Evolutionary conservation across 2,113 vertebrate genomes (phyloP).

Genomic region (Hemiprocne comata): DNA sequence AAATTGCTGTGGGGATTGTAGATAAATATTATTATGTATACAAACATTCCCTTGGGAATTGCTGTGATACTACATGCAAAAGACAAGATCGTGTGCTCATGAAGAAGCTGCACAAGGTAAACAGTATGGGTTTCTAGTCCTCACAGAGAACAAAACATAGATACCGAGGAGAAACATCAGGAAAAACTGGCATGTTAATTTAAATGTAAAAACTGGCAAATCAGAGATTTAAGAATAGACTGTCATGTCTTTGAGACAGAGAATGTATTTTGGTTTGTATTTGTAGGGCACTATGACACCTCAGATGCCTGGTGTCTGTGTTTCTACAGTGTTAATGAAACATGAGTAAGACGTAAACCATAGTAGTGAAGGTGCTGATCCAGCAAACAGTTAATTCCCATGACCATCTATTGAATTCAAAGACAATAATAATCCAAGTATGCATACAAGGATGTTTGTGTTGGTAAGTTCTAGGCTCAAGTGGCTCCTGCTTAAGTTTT

Average conservation of each 20-base stretch:
- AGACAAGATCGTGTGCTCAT: neutral
- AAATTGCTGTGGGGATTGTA: neutral
- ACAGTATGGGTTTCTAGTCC: neutral
- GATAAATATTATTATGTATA: slow-evolving; percentile 26
- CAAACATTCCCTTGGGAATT: slow-evolving; percentile 49
- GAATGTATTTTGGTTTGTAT: neutral
- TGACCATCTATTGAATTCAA: neutral
- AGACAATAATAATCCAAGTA: slow-evolving; percentile 21
- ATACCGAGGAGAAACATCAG: neutral
- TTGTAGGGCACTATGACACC: neutral
- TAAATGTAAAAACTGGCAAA: slow-evolving; percentile 15
- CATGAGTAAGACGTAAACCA: neutral
- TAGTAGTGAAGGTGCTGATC: neutral
- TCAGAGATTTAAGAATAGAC: neutral
- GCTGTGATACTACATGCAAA: slow-evolving; percentile 3
- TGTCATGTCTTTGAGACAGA: neutral
- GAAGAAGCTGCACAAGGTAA: neutral
- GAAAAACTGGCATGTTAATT: neutral
- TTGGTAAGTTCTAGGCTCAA: slow-evolving; percentile 17
- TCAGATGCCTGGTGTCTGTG: neutral
- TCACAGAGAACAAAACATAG: neutral
- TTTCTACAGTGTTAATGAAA: neutral
- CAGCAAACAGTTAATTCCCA: slow-evolving; percentile 34
- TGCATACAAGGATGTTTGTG: neutral
- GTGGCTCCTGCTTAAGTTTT: neutral